A percentile compares a stretch with the other conserved stretches of the same genome.
These are phyloP conservation scores for Schizopygopsis pylzovi DNA, from an alignment of 2,797 vertebrate species.

Conservation along the genomic window DNA sequence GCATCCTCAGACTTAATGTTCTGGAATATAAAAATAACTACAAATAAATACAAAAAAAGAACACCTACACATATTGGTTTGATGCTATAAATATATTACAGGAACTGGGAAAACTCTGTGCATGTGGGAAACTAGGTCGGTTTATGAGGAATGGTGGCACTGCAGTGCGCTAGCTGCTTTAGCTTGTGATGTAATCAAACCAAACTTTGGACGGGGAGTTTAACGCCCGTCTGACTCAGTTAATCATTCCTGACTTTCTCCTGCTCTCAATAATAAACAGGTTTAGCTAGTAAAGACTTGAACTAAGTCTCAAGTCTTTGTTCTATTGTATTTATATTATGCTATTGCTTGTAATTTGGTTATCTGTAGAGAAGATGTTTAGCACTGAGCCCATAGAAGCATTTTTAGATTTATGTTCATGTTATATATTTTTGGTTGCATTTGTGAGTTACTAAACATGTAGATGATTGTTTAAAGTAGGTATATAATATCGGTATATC, in stretches of 20 bases:
- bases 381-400: too few relatives aligned
- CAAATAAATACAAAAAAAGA: background rate
- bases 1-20: background rate
- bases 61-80: background rate
- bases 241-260: constrained; percentile 31
- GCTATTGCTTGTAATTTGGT: too few relatives aligned
- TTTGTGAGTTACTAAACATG: too few relatives aligned
- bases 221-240: constrained; percentile 5
- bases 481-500: too few relatives aligned
- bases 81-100: background rate
- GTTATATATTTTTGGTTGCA: too few relatives aligned
- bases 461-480: too few relatives aligned
- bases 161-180: background rate
- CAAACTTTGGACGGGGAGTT: constrained; percentile 24
- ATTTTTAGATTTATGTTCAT: too few relatives aligned
- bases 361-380: too few relatives aligned
- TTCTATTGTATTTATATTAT: too few relatives aligned
- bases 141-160: background rate
- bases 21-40: background rate
- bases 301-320: background rate
- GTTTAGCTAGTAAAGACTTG: background rate
- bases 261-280: constrained; percentile 10
- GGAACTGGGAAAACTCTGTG: background rate
- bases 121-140: background rate
- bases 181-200: background rate